Evolutionary conservation across 2,113 vertebrate species (phyloP).

Genomic region (Pogonocichla stellata): DNA sequence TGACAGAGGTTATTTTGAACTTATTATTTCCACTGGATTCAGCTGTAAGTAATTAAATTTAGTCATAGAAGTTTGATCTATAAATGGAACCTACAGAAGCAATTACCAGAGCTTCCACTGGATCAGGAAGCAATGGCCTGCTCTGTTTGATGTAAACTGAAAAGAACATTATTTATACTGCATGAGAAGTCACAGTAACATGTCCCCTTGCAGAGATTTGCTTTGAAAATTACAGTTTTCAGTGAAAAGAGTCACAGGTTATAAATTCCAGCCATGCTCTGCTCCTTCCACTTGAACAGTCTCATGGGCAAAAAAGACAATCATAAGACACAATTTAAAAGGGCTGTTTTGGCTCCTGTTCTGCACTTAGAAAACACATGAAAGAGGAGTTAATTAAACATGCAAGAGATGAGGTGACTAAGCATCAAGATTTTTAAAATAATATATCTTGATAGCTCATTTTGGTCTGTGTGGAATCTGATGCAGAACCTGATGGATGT

Average conservation of each 20-base stretch:
- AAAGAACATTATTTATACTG: conserved; percentile 68
- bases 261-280: neutral
- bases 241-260: neutral
- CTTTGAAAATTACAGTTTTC: conserved; percentile 43
- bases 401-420: neutral
- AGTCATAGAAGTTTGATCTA: conserved; percentile 71
- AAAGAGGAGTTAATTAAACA: neutral
- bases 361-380: neutral
- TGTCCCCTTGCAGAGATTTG: conserved; percentile 7
- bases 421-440: neutral
- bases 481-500: neutral
- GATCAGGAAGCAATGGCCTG: conserved; percentile 66
- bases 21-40: conserved; percentile 57
- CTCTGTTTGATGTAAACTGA: conserved; percentile 72
- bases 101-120: conserved; percentile 77
- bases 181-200: conserved; percentile 27
- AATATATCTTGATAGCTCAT: neutral
- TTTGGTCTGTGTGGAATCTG: neutral
- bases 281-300: neutral
- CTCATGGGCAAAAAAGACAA: neutral
- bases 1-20: conserved; percentile 58
- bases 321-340: neutral
- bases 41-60: conserved; percentile 75
- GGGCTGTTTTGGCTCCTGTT: neutral
- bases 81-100: conserved; percentile 80